These are phyloP conservation scores for Protobothrops flavoviridis DNA, from an alignment of 2,113 vertebrate genomes.

Conservation along the genomic window DNA sequence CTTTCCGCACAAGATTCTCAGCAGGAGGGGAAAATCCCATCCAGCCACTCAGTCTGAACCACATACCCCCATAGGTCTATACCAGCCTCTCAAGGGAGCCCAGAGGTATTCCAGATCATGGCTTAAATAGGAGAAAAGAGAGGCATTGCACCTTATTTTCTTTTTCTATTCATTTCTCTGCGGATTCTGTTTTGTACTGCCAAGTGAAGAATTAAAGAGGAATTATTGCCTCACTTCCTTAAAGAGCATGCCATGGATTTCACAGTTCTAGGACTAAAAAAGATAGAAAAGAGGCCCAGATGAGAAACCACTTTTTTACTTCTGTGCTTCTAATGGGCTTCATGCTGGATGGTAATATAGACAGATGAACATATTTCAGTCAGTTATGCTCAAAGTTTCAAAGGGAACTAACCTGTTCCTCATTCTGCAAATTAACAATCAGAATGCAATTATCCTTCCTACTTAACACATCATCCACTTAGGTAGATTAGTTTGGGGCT, in stretches of 20 bases:
- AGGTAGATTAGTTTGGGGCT: background rate
- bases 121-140: background rate
- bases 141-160: background rate
- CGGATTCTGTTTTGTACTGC: background rate
- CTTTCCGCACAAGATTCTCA: conserved; percentile 2
- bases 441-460: background rate
- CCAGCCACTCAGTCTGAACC: background rate
- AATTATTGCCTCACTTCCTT: conserved; percentile 1
- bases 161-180: background rate
- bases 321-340: background rate
- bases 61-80: too few relatives aligned
- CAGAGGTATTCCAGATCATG: background rate
- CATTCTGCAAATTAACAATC: background rate
- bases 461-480: background rate
- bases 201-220: conserved; percentile 13
- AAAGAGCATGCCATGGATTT: background rate
- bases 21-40: background rate
- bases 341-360: background rate
- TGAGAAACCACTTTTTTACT: background rate
- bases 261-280: conserved; percentile 25
- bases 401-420: background rate
- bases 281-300: background rate
- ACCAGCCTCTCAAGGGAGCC: background rate
- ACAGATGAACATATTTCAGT: background rate
- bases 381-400: background rate